Base-by-base conservation (phyloP, 2,113 vertebrate species). In the Tetraodon nigroviridis region DNA sequence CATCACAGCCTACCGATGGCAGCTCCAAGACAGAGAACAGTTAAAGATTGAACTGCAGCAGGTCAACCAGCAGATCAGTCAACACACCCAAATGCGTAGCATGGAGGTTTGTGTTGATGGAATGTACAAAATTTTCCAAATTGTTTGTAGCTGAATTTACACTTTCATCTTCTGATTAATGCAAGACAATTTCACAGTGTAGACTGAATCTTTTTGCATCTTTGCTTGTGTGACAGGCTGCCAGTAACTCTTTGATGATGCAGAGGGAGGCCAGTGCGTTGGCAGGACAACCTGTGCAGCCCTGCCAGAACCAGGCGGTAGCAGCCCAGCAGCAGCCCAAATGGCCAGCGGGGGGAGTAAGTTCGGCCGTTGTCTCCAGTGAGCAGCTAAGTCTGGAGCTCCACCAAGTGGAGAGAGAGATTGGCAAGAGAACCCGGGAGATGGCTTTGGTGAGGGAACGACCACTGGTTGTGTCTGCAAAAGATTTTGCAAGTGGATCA, bases 361-460 rank as follows among this genome's bases (percentile, higher is more conserved):
- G 66, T 66, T 58, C 77, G 15, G 12, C 83, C 14, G 27, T 81
- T 1, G 80, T 90, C 48, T 98, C 96, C 84, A 98, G 95, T 77
- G 93, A 99, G 58, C 97, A 99, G 87, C 86, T 99, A 62, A 99
- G 94, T 82, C 84, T 96, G 86, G 96, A 99, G 86, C 92, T 99
- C 61, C 92, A 96, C 88, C 95, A 97, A 44, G 96, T 98, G 84
- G 96, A 99, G 88, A 90, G 93, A 76, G 96, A 99, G 89, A 99
- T 98, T 2, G 94, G 95, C 52, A 98, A 96, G 88, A 90, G 96
- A 87, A 98, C 95, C 44, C 91, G 93, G 10, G 95, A 99, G 82
- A 92, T 98, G 67, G 94, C 91, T 71, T 86, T 97, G 94, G 97
- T 99, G 82, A 90, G 93, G 82, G 50, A 49, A 19, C 29, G 2